Conservation (phyloP, 2,797 vertebrate genomes). For the Sarcophilus harrisii region DNA sequence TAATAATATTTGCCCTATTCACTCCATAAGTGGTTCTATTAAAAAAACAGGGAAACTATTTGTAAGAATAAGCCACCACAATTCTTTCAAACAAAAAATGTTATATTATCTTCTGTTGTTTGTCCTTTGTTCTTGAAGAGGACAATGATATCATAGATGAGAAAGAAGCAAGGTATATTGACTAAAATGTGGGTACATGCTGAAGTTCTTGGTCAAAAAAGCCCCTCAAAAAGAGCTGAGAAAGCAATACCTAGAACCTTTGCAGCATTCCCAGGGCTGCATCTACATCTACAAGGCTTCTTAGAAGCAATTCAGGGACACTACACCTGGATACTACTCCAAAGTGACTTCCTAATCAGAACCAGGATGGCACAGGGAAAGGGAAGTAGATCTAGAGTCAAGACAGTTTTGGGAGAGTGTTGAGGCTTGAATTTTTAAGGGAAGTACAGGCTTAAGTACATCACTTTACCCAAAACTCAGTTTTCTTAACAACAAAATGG, state of each 20-base stretch:
- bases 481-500: neutral
- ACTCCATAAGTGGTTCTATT: neutral
- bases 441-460: neutral
- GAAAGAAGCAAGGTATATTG: neutral
- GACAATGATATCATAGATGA: neutral
- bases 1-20: neutral
- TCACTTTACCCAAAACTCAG: neutral
- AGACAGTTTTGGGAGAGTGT: neutral
- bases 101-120: neutral
- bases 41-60: neutral
- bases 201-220: neutral
- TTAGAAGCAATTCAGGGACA: neutral
- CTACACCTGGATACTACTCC: neutral
- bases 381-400: neutral
- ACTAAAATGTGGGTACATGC: neutral
- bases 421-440: neutral
- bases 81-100: neutral
- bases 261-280: neutral
- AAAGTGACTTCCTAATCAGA: neutral
- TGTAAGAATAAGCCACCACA: neutral
- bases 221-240: neutral
- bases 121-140: too few relatives aligned
- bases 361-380: neutral
- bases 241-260: neutral
- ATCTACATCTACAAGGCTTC: neutral